Conservation (phyloP, 2,888 invertebrate species). For the Emmelina monodactyla region DNA sequence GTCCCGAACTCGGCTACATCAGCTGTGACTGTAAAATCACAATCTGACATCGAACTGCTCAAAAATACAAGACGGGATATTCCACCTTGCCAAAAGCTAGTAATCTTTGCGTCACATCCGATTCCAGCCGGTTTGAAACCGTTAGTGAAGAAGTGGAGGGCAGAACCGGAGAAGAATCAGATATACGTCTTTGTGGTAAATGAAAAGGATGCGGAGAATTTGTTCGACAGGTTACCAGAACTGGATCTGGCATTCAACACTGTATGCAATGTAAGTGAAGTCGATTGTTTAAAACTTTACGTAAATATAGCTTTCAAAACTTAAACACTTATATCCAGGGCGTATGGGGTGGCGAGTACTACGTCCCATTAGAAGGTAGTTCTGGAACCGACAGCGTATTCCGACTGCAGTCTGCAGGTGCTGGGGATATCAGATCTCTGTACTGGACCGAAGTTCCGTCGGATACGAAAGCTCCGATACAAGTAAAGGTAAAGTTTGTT, state of each 20-base stretch:
- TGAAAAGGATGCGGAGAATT: conserved; percentile 20
- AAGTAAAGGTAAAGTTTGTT: conserved; percentile 27
- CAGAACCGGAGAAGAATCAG: conserved; percentile 20
- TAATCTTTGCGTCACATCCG: conserved; percentile 25
- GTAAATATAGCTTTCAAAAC: neutral
- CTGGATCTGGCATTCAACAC: conserved; percentile 25
- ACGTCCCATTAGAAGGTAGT: conserved; percentile 17
- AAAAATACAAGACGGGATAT: conserved; percentile 18
- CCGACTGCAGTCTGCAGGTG: conserved; percentile 17
- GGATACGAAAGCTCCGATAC: conserved; percentile 17
- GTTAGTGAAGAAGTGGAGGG: conserved; percentile 24
- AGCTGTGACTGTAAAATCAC: conserved; percentile 20
- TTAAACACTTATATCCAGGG: conserved; percentile 18
- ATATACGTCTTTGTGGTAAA: conserved; percentile 26
- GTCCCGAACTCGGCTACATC: conserved; percentile 16
- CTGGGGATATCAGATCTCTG: conserved; percentile 26
- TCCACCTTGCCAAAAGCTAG: conserved; percentile 20
- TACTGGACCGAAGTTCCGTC: conserved; percentile 25
- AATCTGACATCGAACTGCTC: conserved; percentile 20
- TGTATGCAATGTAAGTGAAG: conserved; percentile 23
- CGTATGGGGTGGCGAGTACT: conserved; percentile 25
- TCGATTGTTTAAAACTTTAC: neutral
- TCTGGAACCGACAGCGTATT: conserved; percentile 9
- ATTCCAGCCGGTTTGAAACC: conserved; percentile 21
- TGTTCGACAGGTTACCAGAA: conserved; percentile 24